Conservation (phyloP, 2,113 vertebrate genomes). For the Macquaria australasica region DNA sequence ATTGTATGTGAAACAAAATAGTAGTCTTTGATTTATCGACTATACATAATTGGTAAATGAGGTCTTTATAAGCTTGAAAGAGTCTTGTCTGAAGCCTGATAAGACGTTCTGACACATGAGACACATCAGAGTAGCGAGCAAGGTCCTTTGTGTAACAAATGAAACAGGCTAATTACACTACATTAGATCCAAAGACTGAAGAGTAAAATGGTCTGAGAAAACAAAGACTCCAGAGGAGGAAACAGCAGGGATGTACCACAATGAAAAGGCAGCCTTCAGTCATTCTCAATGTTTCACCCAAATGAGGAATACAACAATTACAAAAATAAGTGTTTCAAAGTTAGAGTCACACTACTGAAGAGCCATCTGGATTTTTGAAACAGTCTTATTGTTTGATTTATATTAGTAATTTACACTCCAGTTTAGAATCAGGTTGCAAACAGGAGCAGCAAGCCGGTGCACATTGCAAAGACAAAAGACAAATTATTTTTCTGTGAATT, state of each 20-base stretch:
- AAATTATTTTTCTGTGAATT: neutral
- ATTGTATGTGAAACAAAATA: constrained; percentile 11
- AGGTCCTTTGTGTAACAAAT: constrained; percentile 40
- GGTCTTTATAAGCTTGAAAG: constrained; percentile 34
- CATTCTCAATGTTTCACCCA: constrained; percentile 16
- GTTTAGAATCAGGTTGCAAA: neutral
- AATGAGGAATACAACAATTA: constrained; percentile 73
- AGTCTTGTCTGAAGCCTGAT: constrained; percentile 10
- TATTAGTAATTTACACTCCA: neutral
- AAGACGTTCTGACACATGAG: constrained; percentile 32
- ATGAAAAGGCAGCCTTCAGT: neutral
- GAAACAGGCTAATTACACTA: constrained; percentile 50
- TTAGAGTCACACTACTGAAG: neutral
- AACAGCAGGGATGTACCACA: constrained; percentile 10
- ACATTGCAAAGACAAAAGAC: neutral
- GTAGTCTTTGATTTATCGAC: constrained; percentile 13
- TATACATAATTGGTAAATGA: constrained; percentile 41
- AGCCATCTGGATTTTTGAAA: constrained; percentile 16
- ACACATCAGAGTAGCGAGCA: constrained; percentile 19
- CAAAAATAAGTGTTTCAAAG: constrained; percentile 42
- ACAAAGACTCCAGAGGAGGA: constrained; percentile 45
- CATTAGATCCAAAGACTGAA: constrained; percentile 22
- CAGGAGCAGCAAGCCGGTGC: neutral
- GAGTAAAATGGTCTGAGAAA: constrained; percentile 28
- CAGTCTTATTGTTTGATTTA: neutral